phyloP scores from a whole-genome alignment of 1,140 invertebrate species.

The Drosophila varians region DNA sequence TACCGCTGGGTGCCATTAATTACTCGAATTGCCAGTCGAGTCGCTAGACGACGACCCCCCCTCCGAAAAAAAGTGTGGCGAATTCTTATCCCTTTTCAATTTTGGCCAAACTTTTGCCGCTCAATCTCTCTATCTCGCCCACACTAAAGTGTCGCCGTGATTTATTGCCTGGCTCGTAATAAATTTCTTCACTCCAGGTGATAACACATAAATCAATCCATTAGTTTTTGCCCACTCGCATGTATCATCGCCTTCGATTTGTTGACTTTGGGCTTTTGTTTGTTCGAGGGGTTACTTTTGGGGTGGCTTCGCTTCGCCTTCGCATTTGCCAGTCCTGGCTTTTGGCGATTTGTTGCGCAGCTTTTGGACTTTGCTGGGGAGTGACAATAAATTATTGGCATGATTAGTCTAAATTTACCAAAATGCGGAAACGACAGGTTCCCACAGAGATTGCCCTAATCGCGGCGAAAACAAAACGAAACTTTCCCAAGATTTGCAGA shows the following conservation, averaged over 20 bases:
- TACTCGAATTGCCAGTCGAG: conserved; percentile 58
- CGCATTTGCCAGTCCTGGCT: neutral
- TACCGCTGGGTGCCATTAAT: conserved; percentile 77
- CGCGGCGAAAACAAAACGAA: conserved; percentile 20
- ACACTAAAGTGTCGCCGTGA: conserved; percentile 63
- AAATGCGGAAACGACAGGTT: conserved; percentile 43
- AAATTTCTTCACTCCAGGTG: conserved; percentile 81
- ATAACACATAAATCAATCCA: conserved; percentile 77
- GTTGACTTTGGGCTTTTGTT: conserved; percentile 66
- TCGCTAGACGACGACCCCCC: conserved; percentile 6
- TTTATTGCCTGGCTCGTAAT: conserved; percentile 69
- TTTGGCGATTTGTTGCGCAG: conserved; percentile 58
- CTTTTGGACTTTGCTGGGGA: conserved; percentile 52
- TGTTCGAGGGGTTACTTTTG: conserved; percentile 4
- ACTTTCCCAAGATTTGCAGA: conserved; percentile 61
- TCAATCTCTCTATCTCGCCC: conserved; percentile 15
- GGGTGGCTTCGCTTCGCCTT: neutral
- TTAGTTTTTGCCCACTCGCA: conserved; percentile 76
- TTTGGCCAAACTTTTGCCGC: conserved; percentile 42
- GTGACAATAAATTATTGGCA: conserved; percentile 80
- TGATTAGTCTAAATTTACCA: conserved; percentile 78
- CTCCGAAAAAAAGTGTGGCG: conserved; percentile 29
- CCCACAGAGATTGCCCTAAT: conserved; percentile 48
- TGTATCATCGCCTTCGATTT: conserved; percentile 67
- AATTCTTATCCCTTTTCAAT: conserved; percentile 78